Conservation (phyloP, 2,888 invertebrate species). For the Caenorhabditis wallacei region DNA sequence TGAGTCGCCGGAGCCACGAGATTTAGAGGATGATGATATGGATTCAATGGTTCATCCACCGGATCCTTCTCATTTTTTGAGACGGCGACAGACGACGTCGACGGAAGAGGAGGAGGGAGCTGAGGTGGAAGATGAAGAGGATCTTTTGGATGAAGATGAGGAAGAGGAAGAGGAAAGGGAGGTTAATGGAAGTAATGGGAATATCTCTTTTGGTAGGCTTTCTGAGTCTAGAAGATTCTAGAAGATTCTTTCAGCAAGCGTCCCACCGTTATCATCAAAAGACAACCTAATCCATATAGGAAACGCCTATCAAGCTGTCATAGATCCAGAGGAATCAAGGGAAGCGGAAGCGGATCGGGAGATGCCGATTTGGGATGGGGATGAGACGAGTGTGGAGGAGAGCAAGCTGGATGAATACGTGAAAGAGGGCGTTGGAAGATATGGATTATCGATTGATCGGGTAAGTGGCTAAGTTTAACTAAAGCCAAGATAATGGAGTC, state of each 20-base stretch:
- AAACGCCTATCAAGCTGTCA: slow-evolving; percentile 39
- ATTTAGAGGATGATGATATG: too few relatives aligned
- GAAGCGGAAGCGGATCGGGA: slow-evolving; percentile 19
- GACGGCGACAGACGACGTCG: not conserved
- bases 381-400: slow-evolving; percentile 8
- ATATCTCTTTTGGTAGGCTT: not conserved
- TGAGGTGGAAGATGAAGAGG: slow-evolving; percentile 1
- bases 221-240: too few relatives aligned
- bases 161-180: slow-evolving; percentile 4
- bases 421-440: slow-evolving; percentile 28
- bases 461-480: too few relatives aligned
- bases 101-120: not conserved
- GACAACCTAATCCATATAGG: slow-evolving; percentile 48
- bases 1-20: too few relatives aligned
- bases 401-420: slow-evolving; percentile 10
- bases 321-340: not conserved
- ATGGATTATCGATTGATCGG: slow-evolving; percentile 32
- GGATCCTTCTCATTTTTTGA: too few relatives aligned
- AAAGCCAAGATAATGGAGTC: too few relatives aligned
- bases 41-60: too few relatives aligned
- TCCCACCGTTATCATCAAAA: slow-evolving; percentile 15
- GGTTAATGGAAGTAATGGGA: not conserved
- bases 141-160: slow-evolving; percentile 6
- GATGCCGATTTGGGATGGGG: slow-evolving; percentile 13
- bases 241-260: slow-evolving; percentile 1